A percentile compares a stretch with the other conserved stretches of the same genome.
These are phyloP conservation scores for Nysson spinosus DNA, from an alignment of 2,888 invertebrate genomes.

Conservation along the genomic window DNA sequence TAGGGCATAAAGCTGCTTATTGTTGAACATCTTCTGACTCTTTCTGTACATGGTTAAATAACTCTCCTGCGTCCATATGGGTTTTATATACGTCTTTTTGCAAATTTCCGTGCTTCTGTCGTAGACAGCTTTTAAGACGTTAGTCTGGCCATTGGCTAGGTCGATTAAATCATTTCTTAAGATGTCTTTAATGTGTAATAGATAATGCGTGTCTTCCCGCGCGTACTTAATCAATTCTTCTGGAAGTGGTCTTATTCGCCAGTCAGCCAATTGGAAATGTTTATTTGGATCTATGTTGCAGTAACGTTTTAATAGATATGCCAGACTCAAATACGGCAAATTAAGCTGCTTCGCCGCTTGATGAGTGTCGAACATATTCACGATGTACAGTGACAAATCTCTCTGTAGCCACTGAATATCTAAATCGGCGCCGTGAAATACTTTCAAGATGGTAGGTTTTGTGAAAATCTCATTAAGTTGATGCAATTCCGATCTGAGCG, in stretches of 20 bases:
- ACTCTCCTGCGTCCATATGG: slow-evolving; percentile 83
- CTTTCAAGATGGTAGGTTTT: slow-evolving; percentile 93
- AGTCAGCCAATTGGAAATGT: slow-evolving; percentile 89
- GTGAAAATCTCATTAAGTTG: slow-evolving; percentile 93
- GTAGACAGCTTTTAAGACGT: slow-evolving; percentile 85
- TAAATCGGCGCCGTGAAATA: slow-evolving; percentile 93
- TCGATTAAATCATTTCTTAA: slow-evolving; percentile 87
- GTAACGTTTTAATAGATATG: slow-evolving; percentile 87
- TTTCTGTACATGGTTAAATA: slow-evolving; percentile 88
- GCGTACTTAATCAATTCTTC: slow-evolving; percentile 90
- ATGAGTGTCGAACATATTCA: slow-evolving; percentile 98
- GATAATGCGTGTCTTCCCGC: slow-evolving; percentile 95
- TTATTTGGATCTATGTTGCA: slow-evolving; percentile 91
- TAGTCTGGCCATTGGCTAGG: slow-evolving; percentile 81
- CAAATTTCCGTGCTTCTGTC: slow-evolving; percentile 87
- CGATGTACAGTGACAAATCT: slow-evolving; percentile 95
- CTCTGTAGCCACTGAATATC: slow-evolving; percentile 97
- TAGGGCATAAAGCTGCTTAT: slow-evolving; percentile 90
- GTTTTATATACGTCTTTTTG: slow-evolving; percentile 88
- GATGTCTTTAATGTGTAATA: slow-evolving; percentile 91
- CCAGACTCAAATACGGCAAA: slow-evolving; percentile 85
- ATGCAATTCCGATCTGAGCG: slow-evolving; percentile 89
- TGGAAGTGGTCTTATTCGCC: slow-evolving; percentile 86
- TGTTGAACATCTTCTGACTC: slow-evolving; percentile 89
- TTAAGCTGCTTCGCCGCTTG: slow-evolving; percentile 89